Evolutionary conservation across 2,888 invertebrate genomes (phyloP).

Genomic region (Hedychridium roseum): DNA sequence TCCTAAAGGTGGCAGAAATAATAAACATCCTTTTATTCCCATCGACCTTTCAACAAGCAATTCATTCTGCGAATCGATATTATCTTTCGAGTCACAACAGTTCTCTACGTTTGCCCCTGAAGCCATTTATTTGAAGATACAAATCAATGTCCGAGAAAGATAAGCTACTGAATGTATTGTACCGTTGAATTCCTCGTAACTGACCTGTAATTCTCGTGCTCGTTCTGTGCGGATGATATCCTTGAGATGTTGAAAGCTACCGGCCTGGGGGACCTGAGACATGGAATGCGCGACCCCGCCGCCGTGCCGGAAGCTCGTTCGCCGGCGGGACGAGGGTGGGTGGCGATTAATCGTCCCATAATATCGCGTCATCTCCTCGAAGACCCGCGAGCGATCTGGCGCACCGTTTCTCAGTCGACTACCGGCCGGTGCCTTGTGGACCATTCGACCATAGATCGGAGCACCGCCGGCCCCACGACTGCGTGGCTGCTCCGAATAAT

Average conservation of each 20-base stretch:
- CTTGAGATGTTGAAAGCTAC: conserved; percentile 79
- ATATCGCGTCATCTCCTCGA: conserved; percentile 66
- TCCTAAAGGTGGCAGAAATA: conserved; percentile 63
- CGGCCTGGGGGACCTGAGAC: conserved; percentile 52
- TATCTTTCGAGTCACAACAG: not conserved
- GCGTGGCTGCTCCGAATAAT: conserved; percentile 41
- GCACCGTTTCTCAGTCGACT: conserved; percentile 56
- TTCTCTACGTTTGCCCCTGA: not conserved
- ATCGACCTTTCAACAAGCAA: too few relatives aligned
- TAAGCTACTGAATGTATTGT: too few relatives aligned
- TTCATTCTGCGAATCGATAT: too few relatives aligned
- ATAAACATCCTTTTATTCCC: too few relatives aligned
- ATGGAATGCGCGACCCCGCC: conserved; percentile 36
- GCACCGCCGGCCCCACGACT: conserved; percentile 50
- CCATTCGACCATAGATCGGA: conserved; percentile 77
- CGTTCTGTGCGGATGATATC: conserved; percentile 81
- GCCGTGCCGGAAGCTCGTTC: conserved; percentile 39
- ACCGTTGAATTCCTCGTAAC: not conserved
- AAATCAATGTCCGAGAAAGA: too few relatives aligned
- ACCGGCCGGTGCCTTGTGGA: conserved; percentile 74
- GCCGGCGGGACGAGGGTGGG: conserved; percentile 66
- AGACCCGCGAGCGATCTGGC: conserved; percentile 64
- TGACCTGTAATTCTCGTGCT: conserved; percentile 71
- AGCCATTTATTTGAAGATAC: too few relatives aligned
- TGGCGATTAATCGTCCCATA: conserved; percentile 66